phyloP scores from a whole-genome alignment of 2,888 invertebrate genomes.

The Apocheima hispidaria region DNA sequence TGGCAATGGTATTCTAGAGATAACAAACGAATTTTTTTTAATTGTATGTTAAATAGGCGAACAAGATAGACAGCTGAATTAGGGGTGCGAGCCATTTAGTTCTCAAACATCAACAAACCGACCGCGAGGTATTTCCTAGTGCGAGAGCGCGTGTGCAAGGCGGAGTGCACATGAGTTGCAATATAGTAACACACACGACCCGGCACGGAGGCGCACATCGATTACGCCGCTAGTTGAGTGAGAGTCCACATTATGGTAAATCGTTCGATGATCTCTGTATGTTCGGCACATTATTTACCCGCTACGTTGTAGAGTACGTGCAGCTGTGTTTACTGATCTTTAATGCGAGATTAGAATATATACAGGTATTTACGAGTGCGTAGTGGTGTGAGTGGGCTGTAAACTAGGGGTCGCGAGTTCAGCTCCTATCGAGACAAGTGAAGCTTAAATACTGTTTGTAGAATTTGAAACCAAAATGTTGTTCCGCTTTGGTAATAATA shows the following conservation, averaged over 20 bases:
- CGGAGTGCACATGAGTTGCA: slow-evolving; percentile 26
- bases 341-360: slow-evolving; percentile 34
- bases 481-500: neutral
- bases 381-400: slow-evolving; percentile 28
- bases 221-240: slow-evolving; percentile 50
- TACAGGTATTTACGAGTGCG: slow-evolving; percentile 35
- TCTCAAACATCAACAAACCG: neutral
- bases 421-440: slow-evolving; percentile 14
- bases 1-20: too few relatives aligned
- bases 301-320: slow-evolving; percentile 30
- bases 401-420: slow-evolving; percentile 32
- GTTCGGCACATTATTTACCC: slow-evolving; percentile 38
- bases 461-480: neutral
- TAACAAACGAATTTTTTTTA: too few relatives aligned
- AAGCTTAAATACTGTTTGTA: slow-evolving; percentile 5
- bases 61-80: too few relatives aligned
- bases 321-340: slow-evolving; percentile 36
- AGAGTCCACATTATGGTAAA: slow-evolving; percentile 58
- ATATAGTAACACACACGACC: slow-evolving; percentile 39
- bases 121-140: neutral
- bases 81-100: too few relatives aligned
- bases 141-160: slow-evolving; percentile 23
- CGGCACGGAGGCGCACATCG: slow-evolving; percentile 47
- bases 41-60: too few relatives aligned
- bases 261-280: slow-evolving; percentile 48